These are phyloP conservation scores for Noturus placidus DNA, from an alignment of 2,113 vertebrate species.

Conservation along the genomic window DNA sequence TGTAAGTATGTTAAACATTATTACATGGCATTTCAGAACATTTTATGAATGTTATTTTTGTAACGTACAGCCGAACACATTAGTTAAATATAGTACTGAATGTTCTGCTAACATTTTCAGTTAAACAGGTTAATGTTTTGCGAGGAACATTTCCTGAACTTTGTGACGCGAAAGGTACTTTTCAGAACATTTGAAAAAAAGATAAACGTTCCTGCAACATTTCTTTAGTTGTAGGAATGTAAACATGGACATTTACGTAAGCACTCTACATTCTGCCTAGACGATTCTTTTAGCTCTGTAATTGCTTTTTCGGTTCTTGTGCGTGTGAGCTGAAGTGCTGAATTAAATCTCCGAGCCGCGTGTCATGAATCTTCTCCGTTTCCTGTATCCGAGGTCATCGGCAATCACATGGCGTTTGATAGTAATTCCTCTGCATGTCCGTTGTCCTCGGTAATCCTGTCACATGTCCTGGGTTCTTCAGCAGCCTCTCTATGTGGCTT, in stretches of 20 bases:
- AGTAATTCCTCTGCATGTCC: conserved; percentile 31
- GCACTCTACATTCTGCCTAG: neutral
- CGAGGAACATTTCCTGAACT: neutral
- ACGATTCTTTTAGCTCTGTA: neutral
- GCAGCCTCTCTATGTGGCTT: neutral
- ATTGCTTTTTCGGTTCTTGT: neutral
- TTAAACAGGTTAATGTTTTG: neutral
- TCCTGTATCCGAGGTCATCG: conserved; percentile 20
- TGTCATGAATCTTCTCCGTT: neutral
- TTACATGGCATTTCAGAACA: neutral
- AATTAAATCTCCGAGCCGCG: neutral
- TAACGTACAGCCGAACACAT: neutral
- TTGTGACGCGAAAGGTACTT: neutral
- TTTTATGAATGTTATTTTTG: neutral
- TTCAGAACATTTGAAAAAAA: neutral
- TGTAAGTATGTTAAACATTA: neutral
- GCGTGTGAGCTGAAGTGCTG: neutral
- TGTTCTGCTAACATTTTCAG: neutral
- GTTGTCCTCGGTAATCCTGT: neutral
- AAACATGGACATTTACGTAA: neutral
- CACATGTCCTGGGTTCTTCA: neutral
- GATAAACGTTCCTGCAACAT: neutral
- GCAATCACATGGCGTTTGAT: conserved; percentile 20
- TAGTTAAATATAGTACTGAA: neutral
- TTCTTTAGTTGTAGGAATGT: neutral